Percentiles rank a stretch among this genome's conserved stretches.
Conservation (phyloP, 1,140 invertebrate species). For the Physella acuta region DNA sequence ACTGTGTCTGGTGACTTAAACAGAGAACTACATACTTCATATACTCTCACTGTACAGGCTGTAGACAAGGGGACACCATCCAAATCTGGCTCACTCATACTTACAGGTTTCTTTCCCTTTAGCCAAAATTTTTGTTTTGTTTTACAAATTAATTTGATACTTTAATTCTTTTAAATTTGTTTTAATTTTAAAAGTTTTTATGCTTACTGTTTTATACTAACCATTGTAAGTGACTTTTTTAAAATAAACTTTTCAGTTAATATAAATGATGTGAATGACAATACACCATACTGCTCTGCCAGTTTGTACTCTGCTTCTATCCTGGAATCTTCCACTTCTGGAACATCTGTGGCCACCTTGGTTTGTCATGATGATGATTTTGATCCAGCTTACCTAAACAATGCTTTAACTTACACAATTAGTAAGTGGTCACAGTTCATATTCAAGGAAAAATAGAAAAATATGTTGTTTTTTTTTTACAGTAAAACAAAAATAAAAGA, state of each 20-base stretch:
- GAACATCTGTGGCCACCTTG: constrained; percentile 26
- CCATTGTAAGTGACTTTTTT: no score
- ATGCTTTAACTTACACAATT: constrained; percentile 33
- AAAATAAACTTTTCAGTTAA: constrained; percentile 34
- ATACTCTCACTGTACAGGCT: constrained; percentile 32
- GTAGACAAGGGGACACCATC: constrained; percentile 27
- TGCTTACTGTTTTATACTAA: no score
- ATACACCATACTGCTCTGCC: constrained; percentile 32
- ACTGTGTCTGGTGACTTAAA: constrained; percentile 25
- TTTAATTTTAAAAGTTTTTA: no score
- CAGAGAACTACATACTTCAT: constrained; percentile 33
- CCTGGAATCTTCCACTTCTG: constrained; percentile 23
- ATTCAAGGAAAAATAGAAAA: not conserved
- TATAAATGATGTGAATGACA: constrained; percentile 42
- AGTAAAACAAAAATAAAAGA: no score
- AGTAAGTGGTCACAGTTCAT: not conserved
- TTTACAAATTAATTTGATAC: no score
- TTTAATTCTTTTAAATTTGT: no score
- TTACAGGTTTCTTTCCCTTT: constrained; percentile 8
- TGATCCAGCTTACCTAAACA: constrained; percentile 28
- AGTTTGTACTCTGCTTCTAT: constrained; percentile 30
- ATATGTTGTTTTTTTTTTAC: no score
- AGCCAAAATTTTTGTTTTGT: no score
- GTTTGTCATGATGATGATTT: constrained; percentile 35
- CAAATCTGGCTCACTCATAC: not conserved